These are phyloP conservation scores for Blennius ocellaris DNA, from an alignment of 2,113 vertebrate genomes.

Conservation along the genomic window DNA sequence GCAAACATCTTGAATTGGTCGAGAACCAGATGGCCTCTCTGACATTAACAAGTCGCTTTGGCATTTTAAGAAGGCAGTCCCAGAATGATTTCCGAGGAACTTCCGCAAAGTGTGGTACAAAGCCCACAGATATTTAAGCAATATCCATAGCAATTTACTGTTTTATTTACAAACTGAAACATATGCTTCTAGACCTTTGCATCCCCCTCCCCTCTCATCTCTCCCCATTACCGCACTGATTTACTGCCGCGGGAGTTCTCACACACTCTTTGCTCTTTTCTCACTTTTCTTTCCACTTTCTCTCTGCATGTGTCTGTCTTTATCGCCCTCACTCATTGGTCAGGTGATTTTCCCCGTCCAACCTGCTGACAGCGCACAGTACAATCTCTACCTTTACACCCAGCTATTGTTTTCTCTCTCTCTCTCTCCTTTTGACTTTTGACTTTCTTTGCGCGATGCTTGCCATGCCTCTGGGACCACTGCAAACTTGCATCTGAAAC, in stretches of 20 bases:
- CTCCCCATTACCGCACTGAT: slow-evolving; percentile 54
- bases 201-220: slow-evolving; percentile 17
- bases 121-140: slow-evolving; percentile 83
- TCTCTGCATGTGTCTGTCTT: slow-evolving; percentile 29
- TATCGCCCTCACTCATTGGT: slow-evolving; percentile 42
- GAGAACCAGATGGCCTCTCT: slow-evolving; percentile 82
- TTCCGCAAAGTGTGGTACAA: slow-evolving; percentile 80
- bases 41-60: slow-evolving; percentile 80
- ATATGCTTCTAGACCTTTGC: slow-evolving; percentile 73
- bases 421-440: slow-evolving; percentile 9
- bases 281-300: slow-evolving; percentile 9
- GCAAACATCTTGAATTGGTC: slow-evolving; percentile 81
- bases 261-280: slow-evolving; percentile 23
- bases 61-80: slow-evolving; percentile 79
- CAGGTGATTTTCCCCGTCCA: slow-evolving; percentile 19
- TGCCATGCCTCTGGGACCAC: slow-evolving; percentile 67
- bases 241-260: slow-evolving; percentile 58
- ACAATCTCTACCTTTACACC: slow-evolving; percentile 34
- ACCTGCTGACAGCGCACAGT: slow-evolving; percentile 16
- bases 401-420: slow-evolving; percentile 12
- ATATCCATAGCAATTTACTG: slow-evolving; percentile 83
- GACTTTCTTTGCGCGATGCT: slow-evolving; percentile 47
- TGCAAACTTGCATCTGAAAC: slow-evolving; percentile 79
- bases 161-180: slow-evolving; percentile 86
- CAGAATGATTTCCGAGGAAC: slow-evolving; percentile 81